phyloP scores from a whole-genome alignment of 2,888 invertebrate species.

The Polylopha cassiicola region DNA sequence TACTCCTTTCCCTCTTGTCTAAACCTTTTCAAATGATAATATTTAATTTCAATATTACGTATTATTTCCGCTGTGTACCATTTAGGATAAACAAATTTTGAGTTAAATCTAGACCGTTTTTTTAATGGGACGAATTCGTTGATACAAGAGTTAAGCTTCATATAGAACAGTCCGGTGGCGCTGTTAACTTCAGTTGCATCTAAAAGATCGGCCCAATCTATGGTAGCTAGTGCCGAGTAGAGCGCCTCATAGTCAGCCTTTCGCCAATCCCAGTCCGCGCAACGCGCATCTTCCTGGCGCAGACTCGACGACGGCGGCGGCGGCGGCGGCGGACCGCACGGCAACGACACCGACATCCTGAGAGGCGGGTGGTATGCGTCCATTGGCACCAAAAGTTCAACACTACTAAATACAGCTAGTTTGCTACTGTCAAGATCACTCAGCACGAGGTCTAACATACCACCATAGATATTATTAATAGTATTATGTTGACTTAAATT shows the following conservation, averaged over 20 bases:
- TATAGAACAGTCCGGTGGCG: neutral
- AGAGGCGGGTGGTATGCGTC: neutral
- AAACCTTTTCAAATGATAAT: constrained; percentile 1
- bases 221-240: neutral
- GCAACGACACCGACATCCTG: neutral
- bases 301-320: neutral
- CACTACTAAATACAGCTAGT: neutral
- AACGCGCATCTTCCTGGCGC: neutral
- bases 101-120: neutral
- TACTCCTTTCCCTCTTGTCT: neutral
- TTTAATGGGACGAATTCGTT: neutral
- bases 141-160: neutral
- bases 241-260: neutral
- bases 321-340: neutral
- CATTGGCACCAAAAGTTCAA: neutral
- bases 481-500: neutral
- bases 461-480: neutral
- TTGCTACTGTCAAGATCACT: neutral
- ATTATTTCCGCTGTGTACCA: constrained; percentile 5
- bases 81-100: constrained; percentile 2
- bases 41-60: neutral
- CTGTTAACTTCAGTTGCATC: neutral
- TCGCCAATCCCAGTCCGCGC: constrained; percentile 1
- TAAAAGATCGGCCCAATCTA: neutral
- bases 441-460: constrained; percentile 1